A percentile compares a stretch with the other conserved stretches of the same genome.
phyloP scores from a whole-genome alignment of 2,888 invertebrate genomes.

The Ennomos quercinarius region DNA sequence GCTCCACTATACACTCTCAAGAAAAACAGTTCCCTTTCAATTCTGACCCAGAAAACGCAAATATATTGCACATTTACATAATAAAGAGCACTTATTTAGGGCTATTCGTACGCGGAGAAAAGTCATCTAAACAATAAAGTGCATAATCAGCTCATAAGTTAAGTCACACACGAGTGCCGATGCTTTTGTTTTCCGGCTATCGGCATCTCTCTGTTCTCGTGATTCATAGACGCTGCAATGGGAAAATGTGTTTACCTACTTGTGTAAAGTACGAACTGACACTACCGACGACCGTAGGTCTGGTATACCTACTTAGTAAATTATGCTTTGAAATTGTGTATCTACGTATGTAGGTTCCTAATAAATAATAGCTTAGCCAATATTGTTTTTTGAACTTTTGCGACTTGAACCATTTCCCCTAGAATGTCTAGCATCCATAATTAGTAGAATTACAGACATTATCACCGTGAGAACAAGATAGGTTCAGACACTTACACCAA shows the following conservation, averaged over 20 bases:
- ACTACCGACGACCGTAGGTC: neutral
- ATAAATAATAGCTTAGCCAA: no score
- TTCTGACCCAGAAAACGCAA: constrained; percentile 47
- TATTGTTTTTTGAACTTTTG: no score
- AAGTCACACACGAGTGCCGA: constrained; percentile 38
- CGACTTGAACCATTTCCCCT: no score
- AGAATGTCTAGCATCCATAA: no score
- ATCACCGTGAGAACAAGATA: no score
- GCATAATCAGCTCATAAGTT: constrained; percentile 71
- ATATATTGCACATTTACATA: constrained; percentile 68
- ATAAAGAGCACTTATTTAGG: constrained; percentile 61
- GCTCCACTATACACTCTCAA: constrained; percentile 23
- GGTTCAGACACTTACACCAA: no score
- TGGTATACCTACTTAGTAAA: neutral
- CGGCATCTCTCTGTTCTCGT: constrained; percentile 29
- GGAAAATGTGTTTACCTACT: constrained; percentile 18
- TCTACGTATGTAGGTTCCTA: no score
- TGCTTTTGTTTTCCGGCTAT: constrained; percentile 52
- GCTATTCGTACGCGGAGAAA: constrained; percentile 68
- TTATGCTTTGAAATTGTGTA: neutral
- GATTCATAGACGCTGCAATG: constrained; percentile 23
- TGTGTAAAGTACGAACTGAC: constrained; percentile 7
- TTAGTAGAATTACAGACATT: no score
- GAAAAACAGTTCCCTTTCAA: constrained; percentile 38
- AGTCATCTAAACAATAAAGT: constrained; percentile 65